These are phyloP conservation scores for Berghia stephanieae DNA, from an alignment of 1,140 invertebrate species.

Conservation along the genomic window DNA sequence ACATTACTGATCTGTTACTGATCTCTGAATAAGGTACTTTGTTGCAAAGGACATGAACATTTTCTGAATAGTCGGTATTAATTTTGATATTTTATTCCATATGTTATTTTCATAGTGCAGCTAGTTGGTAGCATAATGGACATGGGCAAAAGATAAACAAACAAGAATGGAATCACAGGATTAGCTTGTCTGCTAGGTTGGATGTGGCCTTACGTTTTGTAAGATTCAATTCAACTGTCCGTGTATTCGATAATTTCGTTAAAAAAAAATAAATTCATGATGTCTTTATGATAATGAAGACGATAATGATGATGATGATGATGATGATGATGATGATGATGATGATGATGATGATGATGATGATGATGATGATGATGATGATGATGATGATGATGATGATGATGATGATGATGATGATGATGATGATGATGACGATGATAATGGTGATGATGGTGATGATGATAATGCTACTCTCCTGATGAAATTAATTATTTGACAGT, in stretches of 20 bases:
- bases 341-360: slow-evolving; percentile 7
- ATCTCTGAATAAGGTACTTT: not conserved
- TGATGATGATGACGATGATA: slow-evolving; percentile 1
- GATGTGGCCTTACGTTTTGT: no score
- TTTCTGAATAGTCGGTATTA: not conserved
- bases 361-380: slow-evolving; percentile 7
- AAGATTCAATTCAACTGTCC: no score
- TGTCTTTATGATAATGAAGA: not conserved
- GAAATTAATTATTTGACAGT: no score
- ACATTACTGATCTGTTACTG: not conserved
- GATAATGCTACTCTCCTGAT: no score
- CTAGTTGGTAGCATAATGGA: no score
- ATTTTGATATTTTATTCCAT: not conserved
- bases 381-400: slow-evolving; percentile 8
- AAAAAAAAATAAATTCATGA: not conserved
- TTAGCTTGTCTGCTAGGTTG: no score
- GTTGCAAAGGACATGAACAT: not conserved
- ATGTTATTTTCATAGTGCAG: no score
- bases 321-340: slow-evolving; percentile 8
- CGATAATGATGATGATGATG: slow-evolving; percentile 1
- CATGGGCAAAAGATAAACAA: not conserved
- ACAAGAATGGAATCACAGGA: not conserved
- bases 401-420: slow-evolving; percentile 7
- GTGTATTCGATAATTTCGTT: no score
- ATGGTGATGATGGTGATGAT: slow-evolving; percentile 7